phyloP scores from a whole-genome alignment of 2,113 vertebrate genomes.

The Erinaceus europaeus region DNA sequence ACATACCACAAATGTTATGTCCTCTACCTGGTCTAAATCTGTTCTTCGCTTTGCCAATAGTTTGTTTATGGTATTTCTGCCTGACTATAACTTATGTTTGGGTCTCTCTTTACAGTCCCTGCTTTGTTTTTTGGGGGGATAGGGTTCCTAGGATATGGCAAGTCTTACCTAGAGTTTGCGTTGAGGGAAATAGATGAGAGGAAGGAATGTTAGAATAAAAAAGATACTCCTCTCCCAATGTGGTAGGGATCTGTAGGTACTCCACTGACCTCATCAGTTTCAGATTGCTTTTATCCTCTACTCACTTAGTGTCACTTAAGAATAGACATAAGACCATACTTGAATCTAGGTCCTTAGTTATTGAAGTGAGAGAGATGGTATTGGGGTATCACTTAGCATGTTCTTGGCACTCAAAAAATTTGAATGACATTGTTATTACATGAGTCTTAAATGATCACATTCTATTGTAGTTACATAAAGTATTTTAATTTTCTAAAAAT shows the following conservation, averaged over 20 bases:
- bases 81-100: neutral
- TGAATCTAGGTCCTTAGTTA: neutral
- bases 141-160: neutral
- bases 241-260: neutral
- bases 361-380: neutral
- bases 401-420: neutral
- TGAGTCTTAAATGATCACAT: neutral
- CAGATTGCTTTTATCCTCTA: neutral
- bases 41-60: neutral
- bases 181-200: neutral
- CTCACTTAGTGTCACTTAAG: neutral
- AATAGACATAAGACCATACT: neutral
- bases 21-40: neutral
- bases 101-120: neutral
- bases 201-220: neutral
- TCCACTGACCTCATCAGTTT: neutral
- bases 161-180: neutral
- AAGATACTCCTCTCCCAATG: neutral
- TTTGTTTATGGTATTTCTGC: neutral
- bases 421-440: neutral
- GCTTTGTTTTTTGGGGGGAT: no score
- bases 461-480: neutral
- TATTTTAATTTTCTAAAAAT: constrained; percentile 31
- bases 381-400: neutral
- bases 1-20: neutral